Conservation (phyloP, 2,797 vertebrate species). For the Cirrhinus molitorella region DNA sequence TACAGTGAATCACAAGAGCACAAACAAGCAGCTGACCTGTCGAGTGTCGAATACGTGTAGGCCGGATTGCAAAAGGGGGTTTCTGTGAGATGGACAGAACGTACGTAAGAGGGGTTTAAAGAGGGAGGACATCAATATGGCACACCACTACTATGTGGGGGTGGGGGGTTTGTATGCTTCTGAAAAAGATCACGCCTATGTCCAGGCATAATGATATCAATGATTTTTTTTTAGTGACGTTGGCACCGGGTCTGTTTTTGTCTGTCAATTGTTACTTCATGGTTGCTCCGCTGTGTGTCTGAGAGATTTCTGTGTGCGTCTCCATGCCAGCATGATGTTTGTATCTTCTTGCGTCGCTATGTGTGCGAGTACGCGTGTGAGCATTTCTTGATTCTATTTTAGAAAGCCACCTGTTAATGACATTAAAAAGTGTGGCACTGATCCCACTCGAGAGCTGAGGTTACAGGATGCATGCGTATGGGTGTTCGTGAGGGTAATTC, state of each 20-base stretch:
- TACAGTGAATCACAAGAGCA: conserved; percentile 68
- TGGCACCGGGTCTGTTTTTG: conserved; percentile 21
- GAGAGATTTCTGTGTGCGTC: conserved; percentile 40
- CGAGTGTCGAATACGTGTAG: conserved; percentile 68
- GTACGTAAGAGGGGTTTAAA: conserved; percentile 56
- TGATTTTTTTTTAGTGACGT: conserved; percentile 25
- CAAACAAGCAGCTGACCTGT: conserved; percentile 78
- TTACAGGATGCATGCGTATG: conserved; percentile 17
- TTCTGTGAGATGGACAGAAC: conserved; percentile 47
- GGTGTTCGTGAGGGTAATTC: conserved; percentile 28
- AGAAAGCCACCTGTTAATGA: conserved; percentile 82
- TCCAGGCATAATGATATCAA: conserved; percentile 7
- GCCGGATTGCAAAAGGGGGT: conserved; percentile 64
- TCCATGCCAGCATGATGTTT: conserved; percentile 36
- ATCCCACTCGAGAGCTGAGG: conserved; percentile 41
- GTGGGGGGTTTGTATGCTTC: conserved; percentile 9
- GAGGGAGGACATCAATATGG: conserved; percentile 53
- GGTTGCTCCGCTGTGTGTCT: conserved; percentile 16
- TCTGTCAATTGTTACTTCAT: conserved; percentile 50
- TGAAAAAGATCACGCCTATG: conserved; percentile 25
- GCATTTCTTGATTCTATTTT: conserved; percentile 74
- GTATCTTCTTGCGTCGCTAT: conserved; percentile 37
- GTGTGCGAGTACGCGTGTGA: conserved; percentile 30
- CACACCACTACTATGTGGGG: conserved; percentile 32
- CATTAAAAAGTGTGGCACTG: conserved; percentile 70